phyloP scores from a whole-genome alignment of 2,797 vertebrate genomes.

The Enteromius unitaeniatus region DNA sequence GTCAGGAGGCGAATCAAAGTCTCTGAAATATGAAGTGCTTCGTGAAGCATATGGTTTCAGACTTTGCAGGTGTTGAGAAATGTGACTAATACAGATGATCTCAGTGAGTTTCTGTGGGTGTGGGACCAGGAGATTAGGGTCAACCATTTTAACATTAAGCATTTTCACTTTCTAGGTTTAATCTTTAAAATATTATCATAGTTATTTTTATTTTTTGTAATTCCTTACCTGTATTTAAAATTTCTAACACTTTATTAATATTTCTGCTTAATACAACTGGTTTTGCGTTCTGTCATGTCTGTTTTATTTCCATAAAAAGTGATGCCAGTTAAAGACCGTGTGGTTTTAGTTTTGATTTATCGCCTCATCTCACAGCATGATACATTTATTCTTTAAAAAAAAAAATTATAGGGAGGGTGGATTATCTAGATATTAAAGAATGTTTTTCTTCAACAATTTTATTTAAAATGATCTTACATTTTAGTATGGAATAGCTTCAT shows the following conservation, averaged over 20 bases:
- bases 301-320: not conserved
- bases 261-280: not conserved
- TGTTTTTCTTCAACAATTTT: not conserved
- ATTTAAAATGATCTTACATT: not conserved
- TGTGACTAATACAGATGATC: not conserved
- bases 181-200: not conserved
- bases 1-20: not conserved
- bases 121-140: not conserved
- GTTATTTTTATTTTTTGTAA: not conserved
- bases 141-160: not conserved
- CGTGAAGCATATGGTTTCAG: not conserved
- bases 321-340: not conserved
- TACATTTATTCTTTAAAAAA: not conserved
- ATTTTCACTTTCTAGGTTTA: not conserved
- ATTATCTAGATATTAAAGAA: not conserved
- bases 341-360: not conserved
- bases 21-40: not conserved
- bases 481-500: not conserved
- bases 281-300: not conserved
- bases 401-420: too few relatives aligned
- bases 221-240: not conserved
- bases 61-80: constrained; percentile 2
- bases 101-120: constrained; percentile 19
- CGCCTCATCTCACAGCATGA: not conserved
- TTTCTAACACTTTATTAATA: not conserved